A percentile compares a stretch with the other conserved stretches of the same genome.
phyloP scores from a whole-genome alignment of 2,888 invertebrate genomes.

The Calliscelio sp. region DNA sequence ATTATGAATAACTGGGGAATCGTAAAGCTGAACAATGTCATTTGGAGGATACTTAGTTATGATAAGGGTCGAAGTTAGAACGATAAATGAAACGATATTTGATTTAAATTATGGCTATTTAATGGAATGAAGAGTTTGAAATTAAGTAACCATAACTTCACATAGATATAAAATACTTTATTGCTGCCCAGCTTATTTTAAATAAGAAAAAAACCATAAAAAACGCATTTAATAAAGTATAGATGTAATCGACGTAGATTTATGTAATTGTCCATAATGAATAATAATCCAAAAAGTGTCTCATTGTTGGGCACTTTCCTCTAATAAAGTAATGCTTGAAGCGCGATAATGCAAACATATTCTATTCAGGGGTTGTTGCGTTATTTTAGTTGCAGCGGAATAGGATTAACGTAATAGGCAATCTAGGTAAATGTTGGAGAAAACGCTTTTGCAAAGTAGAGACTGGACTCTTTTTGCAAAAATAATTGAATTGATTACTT shows the following conservation, averaged over 20 bases:
- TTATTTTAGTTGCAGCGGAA: conserved; percentile 54
- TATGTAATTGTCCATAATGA: no score
- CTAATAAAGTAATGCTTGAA: conserved; percentile 41
- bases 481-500: conserved; percentile 71
- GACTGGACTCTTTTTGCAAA: conserved; percentile 54
- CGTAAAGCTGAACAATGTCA: conserved; percentile 26
- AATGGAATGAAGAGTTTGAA: background rate
- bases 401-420: conserved; percentile 71
- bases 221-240: no score
- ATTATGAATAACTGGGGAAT: conserved; percentile 17
- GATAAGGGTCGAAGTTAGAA: conserved; percentile 23
- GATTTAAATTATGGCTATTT: background rate
- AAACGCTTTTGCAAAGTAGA: conserved; percentile 37
- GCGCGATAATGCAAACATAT: conserved; percentile 63
- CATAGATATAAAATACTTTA: no score
- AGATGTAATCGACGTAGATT: no score
- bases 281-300: no score
- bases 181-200: no score
- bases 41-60: conserved; percentile 11
- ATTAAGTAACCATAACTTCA: no score
- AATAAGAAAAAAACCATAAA: no score
- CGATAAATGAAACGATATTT: conserved; percentile 1
- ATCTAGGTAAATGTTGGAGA: conserved; percentile 62
- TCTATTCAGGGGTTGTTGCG: conserved; percentile 61
- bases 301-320: no score